Percentiles rank a stretch among this genome's conserved stretches.
phyloP scores from a whole-genome alignment of 2,797 vertebrate genomes.

The Acanthis flammea region DNA sequence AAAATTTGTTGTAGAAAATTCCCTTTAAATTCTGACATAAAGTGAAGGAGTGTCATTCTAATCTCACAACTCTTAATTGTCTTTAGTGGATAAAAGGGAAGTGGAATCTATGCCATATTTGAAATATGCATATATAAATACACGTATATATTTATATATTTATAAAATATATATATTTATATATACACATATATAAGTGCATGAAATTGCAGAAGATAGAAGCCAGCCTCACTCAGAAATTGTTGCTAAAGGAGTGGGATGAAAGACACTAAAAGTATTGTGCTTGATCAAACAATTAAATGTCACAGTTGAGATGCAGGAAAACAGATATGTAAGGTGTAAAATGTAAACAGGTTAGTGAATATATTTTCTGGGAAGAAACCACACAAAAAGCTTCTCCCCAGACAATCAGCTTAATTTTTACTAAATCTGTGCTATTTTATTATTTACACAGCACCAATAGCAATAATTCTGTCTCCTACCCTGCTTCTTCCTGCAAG shows the following conservation, averaged over 20 bases:
- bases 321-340: background rate
- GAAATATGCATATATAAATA: background rate
- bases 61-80: background rate
- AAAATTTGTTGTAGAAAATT: background rate
- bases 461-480: background rate
- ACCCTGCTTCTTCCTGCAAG: background rate
- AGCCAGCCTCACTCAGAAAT: background rate
- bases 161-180: background rate
- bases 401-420: background rate
- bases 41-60: background rate
- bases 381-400: accelerated
- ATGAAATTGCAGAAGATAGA: background rate
- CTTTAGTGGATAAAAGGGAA: background rate
- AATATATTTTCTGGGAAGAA: background rate
- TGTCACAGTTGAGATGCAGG: background rate
- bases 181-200: background rate
- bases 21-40: background rate
- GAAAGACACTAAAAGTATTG: background rate
- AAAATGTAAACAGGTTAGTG: background rate
- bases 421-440: background rate
- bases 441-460: background rate
- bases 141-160: background rate
- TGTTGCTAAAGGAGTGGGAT: background rate
- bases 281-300: background rate
- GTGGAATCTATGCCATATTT: background rate